Conservation (phyloP, 1,140 invertebrate species). For the Camponotus floridanus region DNA sequence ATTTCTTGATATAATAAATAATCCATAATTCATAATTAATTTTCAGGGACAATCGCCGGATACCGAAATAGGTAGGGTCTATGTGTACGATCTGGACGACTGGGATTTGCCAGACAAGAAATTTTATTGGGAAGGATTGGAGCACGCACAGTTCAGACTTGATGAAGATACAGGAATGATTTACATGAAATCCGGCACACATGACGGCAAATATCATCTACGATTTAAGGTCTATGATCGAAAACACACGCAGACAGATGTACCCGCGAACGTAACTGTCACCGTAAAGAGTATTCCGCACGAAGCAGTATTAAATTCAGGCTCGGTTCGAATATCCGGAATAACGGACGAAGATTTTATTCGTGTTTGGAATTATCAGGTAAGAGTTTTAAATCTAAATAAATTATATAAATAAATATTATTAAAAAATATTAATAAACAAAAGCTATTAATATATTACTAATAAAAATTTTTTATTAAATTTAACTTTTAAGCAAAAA, state of each 20-base stretch:
- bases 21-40: not conserved
- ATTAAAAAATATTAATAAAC: too few relatives aligned
- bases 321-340: constrained; percentile 96
- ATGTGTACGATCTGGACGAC: constrained; percentile 98
- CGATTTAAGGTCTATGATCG: constrained; percentile 97
- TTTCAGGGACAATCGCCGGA: constrained; percentile 95
- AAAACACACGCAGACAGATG: constrained; percentile 96
- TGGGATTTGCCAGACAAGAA: constrained; percentile 99
- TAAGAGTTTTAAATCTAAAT: constrained; percentile 69
- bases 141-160: constrained; percentile 94
- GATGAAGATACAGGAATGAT: constrained; percentile 98
- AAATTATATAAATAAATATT: not conserved
- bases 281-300: constrained; percentile 97
- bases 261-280: constrained; percentile 96
- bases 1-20: not conserved
- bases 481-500: not conserved
- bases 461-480: not conserved
- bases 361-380: constrained; percentile 96
- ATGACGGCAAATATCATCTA: constrained; percentile 94
- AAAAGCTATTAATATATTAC: not conserved
- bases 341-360: constrained; percentile 99
- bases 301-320: constrained; percentile 97
- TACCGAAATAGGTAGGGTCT: constrained; percentile 97
- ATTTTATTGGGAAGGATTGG: constrained; percentile 96
- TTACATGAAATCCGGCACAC: constrained; percentile 96